A percentile compares a stretch with the other conserved stretches of the same genome.
These are phyloP conservation scores for Brachionus koreanus DNA, from an alignment of 1,140 invertebrate species.

Conservation along the genomic window DNA sequence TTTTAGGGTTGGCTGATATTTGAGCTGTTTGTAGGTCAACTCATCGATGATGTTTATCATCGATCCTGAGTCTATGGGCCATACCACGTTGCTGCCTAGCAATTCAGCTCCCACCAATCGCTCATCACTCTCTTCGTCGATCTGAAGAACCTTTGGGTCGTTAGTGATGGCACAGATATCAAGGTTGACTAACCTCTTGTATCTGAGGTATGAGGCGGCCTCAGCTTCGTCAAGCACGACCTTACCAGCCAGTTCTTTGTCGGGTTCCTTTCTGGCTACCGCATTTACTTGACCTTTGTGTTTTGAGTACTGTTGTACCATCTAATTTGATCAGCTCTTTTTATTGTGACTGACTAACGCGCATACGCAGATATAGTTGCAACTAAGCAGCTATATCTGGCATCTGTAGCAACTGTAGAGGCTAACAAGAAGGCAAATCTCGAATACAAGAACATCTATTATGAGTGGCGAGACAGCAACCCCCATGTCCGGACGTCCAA, in stretches of 20 bases:
- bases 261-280: background rate
- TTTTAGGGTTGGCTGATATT: background rate
- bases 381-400: too few species aligned
- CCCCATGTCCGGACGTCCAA: too few species aligned
- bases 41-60: slow-evolving; percentile 4
- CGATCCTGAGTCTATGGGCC: background rate
- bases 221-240: background rate
- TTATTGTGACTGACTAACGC: too few species aligned
- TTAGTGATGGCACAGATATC: background rate
- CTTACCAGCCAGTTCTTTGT: background rate
- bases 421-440: too few species aligned
- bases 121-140: background rate
- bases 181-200: background rate
- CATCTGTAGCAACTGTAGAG: background rate
- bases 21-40: background rate
- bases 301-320: background rate
- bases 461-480: too few species aligned
- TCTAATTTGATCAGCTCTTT: too few species aligned
- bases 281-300: slow-evolving; percentile 5
- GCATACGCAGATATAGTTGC: too few species aligned
- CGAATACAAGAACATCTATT: too few species aligned
- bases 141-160: background rate
- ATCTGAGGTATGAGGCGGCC: background rate
- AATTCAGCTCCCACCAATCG: background rate
- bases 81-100: background rate